Percentiles rank a stretch among this genome's conserved stretches.
Conservation (phyloP, 2,797 vertebrate species). For the Peromyscus nudipes region DNA sequence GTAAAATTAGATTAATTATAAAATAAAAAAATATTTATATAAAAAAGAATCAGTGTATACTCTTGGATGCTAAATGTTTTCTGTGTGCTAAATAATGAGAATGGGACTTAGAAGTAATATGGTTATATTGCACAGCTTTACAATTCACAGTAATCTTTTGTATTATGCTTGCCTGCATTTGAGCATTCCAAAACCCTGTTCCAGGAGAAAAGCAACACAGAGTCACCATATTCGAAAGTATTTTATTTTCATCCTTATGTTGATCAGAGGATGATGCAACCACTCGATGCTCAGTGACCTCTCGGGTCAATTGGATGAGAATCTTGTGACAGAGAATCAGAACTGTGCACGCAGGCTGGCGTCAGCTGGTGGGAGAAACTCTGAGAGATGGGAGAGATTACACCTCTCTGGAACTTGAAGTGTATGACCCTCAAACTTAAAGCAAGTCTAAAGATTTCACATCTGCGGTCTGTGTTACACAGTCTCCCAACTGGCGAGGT, state of each 20-base stretch:
- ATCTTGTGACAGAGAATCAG: neutral
- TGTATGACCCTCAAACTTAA: neutral
- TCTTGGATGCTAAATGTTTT: neutral
- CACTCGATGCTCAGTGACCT: neutral
- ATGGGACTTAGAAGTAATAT: neutral
- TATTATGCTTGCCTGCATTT: neutral
- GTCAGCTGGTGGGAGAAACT: neutral
- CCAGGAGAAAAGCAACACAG: neutral
- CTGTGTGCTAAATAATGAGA: neutral
- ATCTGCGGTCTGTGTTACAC: neutral
- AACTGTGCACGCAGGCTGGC: neutral
- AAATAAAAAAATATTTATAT: too few species aligned
- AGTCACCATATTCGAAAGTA: neutral
- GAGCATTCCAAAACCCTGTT: constrained; percentile 33
- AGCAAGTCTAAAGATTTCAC: neutral
- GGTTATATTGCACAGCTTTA: neutral
- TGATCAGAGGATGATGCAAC: neutral
- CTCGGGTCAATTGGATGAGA: neutral
- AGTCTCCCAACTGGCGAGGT: neutral
- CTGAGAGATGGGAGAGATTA: neutral
- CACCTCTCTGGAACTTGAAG: neutral
- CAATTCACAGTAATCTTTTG: neutral
- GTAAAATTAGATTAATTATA: too few species aligned
- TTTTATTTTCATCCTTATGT: neutral
- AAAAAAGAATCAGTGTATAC: neutral